Conservation (phyloP, 35 echinoderm and acorn worm species). For the Amphiura filiformis region DNA sequence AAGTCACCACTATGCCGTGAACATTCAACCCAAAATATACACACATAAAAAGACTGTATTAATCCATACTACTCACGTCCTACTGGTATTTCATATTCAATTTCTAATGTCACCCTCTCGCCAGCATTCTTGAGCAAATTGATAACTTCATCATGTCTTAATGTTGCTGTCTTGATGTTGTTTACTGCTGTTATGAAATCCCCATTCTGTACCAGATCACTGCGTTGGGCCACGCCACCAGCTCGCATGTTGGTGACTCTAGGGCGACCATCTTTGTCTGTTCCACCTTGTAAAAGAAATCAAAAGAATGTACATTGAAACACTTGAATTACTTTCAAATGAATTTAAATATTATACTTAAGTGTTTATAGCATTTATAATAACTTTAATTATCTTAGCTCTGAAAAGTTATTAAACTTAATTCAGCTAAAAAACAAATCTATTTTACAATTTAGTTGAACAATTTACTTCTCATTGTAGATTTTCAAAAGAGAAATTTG, state of each 20-base stretch:
- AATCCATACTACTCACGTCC: too few relatives aligned
- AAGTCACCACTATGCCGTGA: too few relatives aligned
- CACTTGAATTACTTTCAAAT: neutral
- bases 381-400: neutral
- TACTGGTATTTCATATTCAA: conserved; percentile 89
- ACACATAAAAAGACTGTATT: too few relatives aligned
- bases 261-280: conserved; percentile 93
- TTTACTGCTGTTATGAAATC: conserved; percentile 87
- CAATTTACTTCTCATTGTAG: too few relatives aligned
- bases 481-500: too few relatives aligned
- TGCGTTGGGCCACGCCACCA: conserved; percentile 92
- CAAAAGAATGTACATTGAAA: too few relatives aligned
- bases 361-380: neutral
- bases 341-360: neutral
- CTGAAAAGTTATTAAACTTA: too few relatives aligned
- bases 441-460: too few relatives aligned
- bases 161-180: conserved; percentile 64
- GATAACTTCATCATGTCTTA: conserved; percentile 94
- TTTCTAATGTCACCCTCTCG: conserved; percentile 67
- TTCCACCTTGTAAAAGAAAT: conserved; percentile 60
- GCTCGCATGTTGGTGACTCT: conserved; percentile 92
- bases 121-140: conserved; percentile 81
- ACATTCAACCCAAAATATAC: too few relatives aligned
- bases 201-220: conserved; percentile 59
- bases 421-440: too few relatives aligned